A percentile compares a stretch with the other conserved stretches of the same genome.
Conservation (phyloP, 2,797 vertebrate genomes). For the Lophotriccus pileatus region DNA sequence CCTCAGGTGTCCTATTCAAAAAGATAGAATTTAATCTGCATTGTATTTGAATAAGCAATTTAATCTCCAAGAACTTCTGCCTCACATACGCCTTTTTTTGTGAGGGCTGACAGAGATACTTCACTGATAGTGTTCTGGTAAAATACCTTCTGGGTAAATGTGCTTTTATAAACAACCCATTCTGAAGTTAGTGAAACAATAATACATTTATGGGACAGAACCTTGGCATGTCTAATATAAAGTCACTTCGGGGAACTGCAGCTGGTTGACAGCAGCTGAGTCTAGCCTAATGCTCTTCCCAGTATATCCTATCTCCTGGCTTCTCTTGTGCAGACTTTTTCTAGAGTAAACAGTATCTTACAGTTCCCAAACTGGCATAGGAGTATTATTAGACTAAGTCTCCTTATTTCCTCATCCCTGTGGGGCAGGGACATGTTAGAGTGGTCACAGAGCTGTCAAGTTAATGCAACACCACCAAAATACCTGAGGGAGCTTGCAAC, state of each 20-base stretch:
- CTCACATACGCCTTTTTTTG: not conserved
- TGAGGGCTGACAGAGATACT: slow-evolving; percentile 2
- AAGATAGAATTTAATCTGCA: slow-evolving; percentile 1
- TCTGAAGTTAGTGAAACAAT: not conserved
- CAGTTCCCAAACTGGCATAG: not conserved
- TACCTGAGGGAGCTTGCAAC: not conserved
- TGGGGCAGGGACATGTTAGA: not conserved
- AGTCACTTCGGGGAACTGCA: not conserved
- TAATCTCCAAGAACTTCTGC: slow-evolving; percentile 11
- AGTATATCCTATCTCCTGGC: not conserved
- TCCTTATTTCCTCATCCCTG: not conserved
- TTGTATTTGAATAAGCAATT: not conserved
- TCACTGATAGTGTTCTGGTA: not conserved
- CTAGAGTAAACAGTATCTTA: not conserved
- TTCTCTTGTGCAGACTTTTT: not conserved
- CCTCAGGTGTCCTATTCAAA: not conserved
- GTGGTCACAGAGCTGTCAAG: not conserved
- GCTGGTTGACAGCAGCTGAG: not conserved
- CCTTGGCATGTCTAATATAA: not conserved
- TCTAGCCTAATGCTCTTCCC: not conserved
- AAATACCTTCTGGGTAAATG: not conserved
- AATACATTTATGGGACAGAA: not conserved
- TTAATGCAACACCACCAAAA: not conserved
- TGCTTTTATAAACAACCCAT: not conserved
- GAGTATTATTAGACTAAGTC: not conserved